Conservation (phyloP, 2,113 vertebrate species). For the Cynopterus brachyotis region DNA sequence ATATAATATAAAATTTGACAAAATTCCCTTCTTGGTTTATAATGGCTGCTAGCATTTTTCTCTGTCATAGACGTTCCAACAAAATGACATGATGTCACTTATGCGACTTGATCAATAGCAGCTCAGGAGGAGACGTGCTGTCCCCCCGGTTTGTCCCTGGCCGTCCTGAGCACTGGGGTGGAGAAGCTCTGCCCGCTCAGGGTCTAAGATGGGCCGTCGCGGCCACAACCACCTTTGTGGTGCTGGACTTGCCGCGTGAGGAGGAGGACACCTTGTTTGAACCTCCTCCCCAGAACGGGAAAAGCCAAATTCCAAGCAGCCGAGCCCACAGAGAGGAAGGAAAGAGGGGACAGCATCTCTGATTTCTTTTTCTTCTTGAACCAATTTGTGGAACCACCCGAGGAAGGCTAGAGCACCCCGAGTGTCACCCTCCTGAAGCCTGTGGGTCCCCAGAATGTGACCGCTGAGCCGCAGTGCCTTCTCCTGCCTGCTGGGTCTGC, state of each 20-base stretch:
- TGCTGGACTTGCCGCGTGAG: neutral
- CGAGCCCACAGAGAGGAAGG: neutral
- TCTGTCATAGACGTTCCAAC: neutral
- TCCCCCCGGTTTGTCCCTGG: neutral
- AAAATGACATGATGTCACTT: neutral
- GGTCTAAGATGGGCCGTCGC: neutral
- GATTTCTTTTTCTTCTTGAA: constrained; percentile 22
- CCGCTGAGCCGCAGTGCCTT: neutral
- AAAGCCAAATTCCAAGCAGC: neutral
- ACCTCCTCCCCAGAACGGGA: neutral
- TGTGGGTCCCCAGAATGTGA: neutral
- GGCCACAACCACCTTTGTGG: neutral
- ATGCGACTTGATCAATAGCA: too few relatives aligned
- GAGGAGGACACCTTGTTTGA: neutral
- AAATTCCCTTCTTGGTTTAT: neutral
- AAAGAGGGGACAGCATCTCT: neutral
- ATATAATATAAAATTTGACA: neutral
- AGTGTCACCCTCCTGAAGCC: neutral
- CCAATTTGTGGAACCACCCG: neutral
- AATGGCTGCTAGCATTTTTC: neutral
- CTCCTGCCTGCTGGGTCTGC: rapidly evolving
- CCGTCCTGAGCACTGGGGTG: neutral
- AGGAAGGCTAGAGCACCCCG: neutral
- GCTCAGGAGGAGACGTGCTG: neutral
- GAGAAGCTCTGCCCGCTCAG: neutral